A percentile compares a stretch with the other conserved stretches of the same genome.
Evolutionary conservation across 2,113 vertebrate species (phyloP).

Genomic region (Opisthocomus hoazin): DNA sequence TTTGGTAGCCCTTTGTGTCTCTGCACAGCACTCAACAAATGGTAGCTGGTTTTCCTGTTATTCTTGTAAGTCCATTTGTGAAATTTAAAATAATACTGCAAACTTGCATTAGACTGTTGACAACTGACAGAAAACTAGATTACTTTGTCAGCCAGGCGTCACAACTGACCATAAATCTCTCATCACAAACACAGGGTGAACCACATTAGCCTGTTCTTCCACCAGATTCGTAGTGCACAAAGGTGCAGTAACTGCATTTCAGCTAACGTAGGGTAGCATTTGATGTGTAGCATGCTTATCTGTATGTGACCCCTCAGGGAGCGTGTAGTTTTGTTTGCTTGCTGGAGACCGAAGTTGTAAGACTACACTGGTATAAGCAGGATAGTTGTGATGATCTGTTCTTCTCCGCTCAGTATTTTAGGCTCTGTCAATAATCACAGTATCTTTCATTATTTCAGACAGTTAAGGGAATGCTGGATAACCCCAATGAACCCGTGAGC

Average conservation of each 20-base stretch:
- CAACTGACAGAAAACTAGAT: background rate
- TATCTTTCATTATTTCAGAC: constrained; percentile 73
- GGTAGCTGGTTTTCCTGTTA: background rate
- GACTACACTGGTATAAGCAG: background rate
- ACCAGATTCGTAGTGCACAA: background rate
- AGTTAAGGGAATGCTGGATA: constrained; percentile 92
- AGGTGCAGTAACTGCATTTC: background rate
- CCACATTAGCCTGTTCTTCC: background rate
- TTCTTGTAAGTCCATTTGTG: background rate
- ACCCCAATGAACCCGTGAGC: constrained; percentile 92
- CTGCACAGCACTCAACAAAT: background rate
- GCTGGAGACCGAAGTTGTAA: background rate
- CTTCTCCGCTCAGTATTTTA: background rate
- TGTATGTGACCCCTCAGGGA: background rate
- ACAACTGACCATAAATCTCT: background rate
- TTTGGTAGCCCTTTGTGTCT: background rate
- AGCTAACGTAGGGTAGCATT: background rate
- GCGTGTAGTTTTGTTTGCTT: background rate
- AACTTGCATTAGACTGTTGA: background rate
- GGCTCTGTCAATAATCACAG: background rate
- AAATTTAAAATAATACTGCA: background rate
- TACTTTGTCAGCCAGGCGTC: background rate
- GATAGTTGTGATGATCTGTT: background rate
- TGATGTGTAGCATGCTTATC: background rate
- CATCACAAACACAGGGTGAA: background rate